Conservation (phyloP, 2,888 invertebrate genomes). For the Latheticus oryzae region DNA sequence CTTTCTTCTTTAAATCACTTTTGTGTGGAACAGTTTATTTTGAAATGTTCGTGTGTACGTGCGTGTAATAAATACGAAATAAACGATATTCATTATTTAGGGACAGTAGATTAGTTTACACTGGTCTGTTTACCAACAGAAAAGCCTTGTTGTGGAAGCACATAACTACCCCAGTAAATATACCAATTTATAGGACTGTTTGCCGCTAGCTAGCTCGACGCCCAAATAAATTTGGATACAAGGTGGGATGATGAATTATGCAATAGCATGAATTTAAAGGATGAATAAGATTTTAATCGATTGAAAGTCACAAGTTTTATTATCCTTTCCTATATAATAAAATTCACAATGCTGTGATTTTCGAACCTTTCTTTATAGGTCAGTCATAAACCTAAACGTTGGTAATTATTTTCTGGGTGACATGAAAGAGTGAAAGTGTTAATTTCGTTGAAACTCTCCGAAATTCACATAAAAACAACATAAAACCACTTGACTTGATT, state of each 20-base stretch:
- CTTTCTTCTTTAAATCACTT: conserved; percentile 16
- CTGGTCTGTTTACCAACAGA: conserved; percentile 47
- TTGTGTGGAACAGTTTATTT: background rate
- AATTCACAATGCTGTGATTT: too few relatives aligned
- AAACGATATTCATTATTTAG: conserved; percentile 64
- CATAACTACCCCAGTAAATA: conserved; percentile 55
- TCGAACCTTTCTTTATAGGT: too few relatives aligned
- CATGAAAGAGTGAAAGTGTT: conserved; percentile 3
- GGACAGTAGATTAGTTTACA: conserved; percentile 60
- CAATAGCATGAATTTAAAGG: conserved; percentile 30
- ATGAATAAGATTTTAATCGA: too few relatives aligned
- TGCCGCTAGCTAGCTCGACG: conserved; percentile 44
- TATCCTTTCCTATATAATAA: too few relatives aligned
- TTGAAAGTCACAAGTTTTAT: too few relatives aligned
- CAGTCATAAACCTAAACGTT: too few relatives aligned
- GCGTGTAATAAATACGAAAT: conserved; percentile 59
- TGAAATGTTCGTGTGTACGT: conserved; percentile 6
- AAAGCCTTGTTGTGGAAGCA: conserved; percentile 43
- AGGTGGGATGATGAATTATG: conserved; percentile 40
- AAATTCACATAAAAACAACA: conserved; percentile 15
- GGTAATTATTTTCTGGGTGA: conserved; percentile 2
- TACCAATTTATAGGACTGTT: conserved; percentile 60
- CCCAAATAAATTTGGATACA: conserved; percentile 36
- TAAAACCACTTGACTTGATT: conserved; percentile 23
- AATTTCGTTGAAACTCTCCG: background rate